Percentiles rank a stretch among this genome's conserved stretches.
Conservation (phyloP, 2,113 vertebrate species). For the Phalacrocorax carbo region DNA sequence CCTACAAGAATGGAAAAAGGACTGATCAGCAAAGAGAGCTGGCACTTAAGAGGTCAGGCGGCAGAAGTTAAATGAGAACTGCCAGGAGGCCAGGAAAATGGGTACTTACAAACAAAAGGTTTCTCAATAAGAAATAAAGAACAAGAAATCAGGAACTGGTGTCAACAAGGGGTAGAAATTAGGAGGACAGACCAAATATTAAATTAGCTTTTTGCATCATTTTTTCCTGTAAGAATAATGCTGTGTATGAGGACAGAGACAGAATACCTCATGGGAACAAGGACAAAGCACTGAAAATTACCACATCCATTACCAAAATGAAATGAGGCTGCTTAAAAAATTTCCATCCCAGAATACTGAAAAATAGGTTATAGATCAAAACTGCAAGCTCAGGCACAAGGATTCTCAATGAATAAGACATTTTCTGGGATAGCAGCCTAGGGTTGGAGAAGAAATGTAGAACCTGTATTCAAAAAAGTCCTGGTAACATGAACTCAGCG, state of each 20-base stretch:
- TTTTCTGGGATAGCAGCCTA: slow-evolving; percentile 34
- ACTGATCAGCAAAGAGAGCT: slow-evolving; percentile 47
- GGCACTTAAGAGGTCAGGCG: slow-evolving; percentile 6
- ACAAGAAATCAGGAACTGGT: slow-evolving; percentile 17
- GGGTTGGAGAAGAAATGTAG: neutral
- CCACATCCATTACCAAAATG: slow-evolving; percentile 52
- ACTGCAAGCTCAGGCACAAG: neutral
- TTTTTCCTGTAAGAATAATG: slow-evolving; percentile 45
- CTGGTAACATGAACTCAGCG: neutral
- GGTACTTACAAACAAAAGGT: slow-evolving; percentile 30
- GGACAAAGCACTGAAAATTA: slow-evolving; percentile 60
- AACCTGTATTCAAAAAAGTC: neutral
- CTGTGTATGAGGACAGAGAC: slow-evolving; percentile 33
- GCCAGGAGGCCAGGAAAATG: slow-evolving; percentile 28
- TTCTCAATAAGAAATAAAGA: slow-evolving; percentile 34
- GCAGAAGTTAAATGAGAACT: slow-evolving; percentile 5
- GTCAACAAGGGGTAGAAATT: slow-evolving; percentile 19
- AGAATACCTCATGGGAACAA: slow-evolving; percentile 39
- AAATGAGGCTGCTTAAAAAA: slow-evolving; percentile 44
- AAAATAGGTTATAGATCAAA: slow-evolving; percentile 37
- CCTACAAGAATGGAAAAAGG: slow-evolving; percentile 63
- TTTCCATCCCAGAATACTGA: slow-evolving; percentile 5
- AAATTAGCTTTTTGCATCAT: slow-evolving; percentile 34
- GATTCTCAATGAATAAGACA: slow-evolving; percentile 25
- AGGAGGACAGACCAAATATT: slow-evolving; percentile 9